A percentile compares a stretch with the other conserved stretches of the same genome.
These are phyloP conservation scores for Cyrtonyx montezumae DNA, from an alignment of 2,113 vertebrate genomes.

Conservation along the genomic window DNA sequence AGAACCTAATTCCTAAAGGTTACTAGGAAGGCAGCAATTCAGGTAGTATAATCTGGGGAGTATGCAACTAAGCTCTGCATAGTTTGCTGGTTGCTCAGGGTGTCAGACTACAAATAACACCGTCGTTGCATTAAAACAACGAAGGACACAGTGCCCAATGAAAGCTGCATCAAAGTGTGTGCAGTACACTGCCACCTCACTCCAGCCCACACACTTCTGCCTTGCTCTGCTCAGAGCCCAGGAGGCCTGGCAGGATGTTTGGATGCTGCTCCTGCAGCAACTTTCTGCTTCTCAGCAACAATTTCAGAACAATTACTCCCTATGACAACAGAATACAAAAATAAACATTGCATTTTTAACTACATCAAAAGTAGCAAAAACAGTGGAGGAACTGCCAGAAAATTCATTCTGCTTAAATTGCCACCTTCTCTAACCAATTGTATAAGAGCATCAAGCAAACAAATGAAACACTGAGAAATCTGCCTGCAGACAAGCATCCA, in stretches of 20 bases:
- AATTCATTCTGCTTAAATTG: not conserved
- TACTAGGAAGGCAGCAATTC: slow-evolving; percentile 25
- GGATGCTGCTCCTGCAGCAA: not conserved
- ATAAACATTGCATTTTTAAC: rapidly evolving
- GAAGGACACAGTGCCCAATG: not conserved
- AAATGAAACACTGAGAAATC: not conserved
- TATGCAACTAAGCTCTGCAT: not conserved
- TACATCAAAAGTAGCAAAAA: not conserved
- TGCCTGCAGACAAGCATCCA: not conserved
- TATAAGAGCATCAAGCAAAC: not conserved
- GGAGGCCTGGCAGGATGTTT: rapidly evolving
- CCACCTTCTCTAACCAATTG: not conserved
- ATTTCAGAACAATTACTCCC: not conserved
- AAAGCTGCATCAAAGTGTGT: not conserved
- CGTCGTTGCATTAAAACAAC: not conserved
- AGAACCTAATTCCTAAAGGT: not conserved
- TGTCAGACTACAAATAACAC: rapidly evolving
- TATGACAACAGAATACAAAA: not conserved
- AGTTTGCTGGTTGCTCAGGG: not conserved
- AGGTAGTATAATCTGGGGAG: not conserved
- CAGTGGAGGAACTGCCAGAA: not conserved
- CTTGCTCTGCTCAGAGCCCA: not conserved
- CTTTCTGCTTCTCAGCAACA: not conserved
- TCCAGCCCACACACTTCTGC: not conserved
- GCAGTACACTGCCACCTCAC: too few species aligned